phyloP scores from a whole-genome alignment of 2,888 invertebrate species.

The Scaptomyza cyrtandrae region DNA sequence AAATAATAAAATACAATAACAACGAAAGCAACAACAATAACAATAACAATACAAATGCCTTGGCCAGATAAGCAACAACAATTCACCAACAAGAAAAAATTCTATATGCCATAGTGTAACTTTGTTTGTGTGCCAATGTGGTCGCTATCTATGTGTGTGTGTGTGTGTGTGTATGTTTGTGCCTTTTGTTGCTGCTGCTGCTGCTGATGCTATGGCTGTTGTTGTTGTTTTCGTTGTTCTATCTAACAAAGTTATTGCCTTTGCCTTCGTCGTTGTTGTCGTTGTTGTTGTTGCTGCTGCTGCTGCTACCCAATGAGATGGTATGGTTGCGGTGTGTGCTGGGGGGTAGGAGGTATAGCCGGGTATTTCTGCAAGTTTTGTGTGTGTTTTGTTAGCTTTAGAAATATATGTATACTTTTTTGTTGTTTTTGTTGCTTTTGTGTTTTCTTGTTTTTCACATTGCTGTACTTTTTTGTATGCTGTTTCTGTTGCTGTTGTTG shows the following conservation, averaged over 20 bases:
- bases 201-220: constrained; percentile 39
- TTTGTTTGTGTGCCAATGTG: constrained; percentile 47
- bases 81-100: constrained; percentile 60
- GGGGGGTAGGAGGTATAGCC: constrained; percentile 21
- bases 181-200: constrained; percentile 58
- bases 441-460: constrained; percentile 69
- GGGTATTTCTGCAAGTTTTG: constrained; percentile 78
- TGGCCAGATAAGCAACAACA: constrained; percentile 60
- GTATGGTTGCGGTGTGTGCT: constrained; percentile 10
- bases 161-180: constrained; percentile 41
- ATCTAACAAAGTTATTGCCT: constrained; percentile 77
- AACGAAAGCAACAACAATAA: constrained; percentile 34
- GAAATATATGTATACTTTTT: constrained; percentile 71
- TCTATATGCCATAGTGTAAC: constrained; percentile 66
- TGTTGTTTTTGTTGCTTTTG: constrained; percentile 39
- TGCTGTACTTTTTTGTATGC: constrained; percentile 68
- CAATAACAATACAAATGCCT: constrained; percentile 35
- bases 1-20: constrained; percentile 49
- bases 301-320: no score
- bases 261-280: constrained; percentile 45
- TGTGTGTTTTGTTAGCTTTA: constrained; percentile 78
- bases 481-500: constrained; percentile 41
- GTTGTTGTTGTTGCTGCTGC: constrained; percentile 55
- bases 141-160: constrained; percentile 23
- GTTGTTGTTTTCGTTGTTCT: constrained; percentile 62